Evolutionary conservation across 2,888 invertebrate species (phyloP).

Genomic region (Hanleya hanleyi): DNA sequence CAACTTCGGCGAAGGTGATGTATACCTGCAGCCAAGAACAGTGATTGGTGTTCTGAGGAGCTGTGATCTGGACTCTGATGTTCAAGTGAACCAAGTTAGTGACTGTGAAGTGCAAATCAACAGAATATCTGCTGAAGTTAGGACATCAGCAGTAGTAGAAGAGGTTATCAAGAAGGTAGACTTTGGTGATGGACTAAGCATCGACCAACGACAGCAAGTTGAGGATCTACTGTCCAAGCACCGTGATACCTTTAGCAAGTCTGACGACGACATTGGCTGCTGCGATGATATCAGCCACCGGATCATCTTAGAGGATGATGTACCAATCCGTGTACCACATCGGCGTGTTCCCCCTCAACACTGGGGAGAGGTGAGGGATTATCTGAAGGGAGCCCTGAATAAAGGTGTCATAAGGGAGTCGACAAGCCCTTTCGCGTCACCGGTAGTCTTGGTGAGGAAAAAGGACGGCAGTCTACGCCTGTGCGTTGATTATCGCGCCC

Average conservation of each 20-base stretch:
- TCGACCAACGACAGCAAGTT: neutral
- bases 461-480: slow-evolving; percentile 33
- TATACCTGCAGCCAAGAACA: neutral
- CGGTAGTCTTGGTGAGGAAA: slow-evolving; percentile 44
- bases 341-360: too few species aligned
- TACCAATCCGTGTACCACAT: slow-evolving; percentile 18
- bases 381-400: slow-evolving; percentile 23
- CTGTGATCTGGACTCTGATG: neutral
- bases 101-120: neutral
- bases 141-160: neutral
- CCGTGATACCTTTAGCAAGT: neutral
- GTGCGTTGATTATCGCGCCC: slow-evolving; percentile 47
- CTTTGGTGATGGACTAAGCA: neutral
- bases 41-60: neutral
- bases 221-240: neutral
- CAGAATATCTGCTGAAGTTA: neutral
- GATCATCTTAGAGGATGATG: slow-evolving; percentile 8
- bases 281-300: slow-evolving; percentile 10
- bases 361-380: slow-evolving; percentile 33
- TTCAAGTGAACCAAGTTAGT: neutral
- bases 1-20: slow-evolving; percentile 11
- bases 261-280: slow-evolving; percentile 17
- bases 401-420: slow-evolving; percentile 24
- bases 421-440: slow-evolving; percentile 38
- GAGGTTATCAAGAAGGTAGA: neutral